Evolutionary conservation across 2,797 vertebrate genomes (phyloP).

Genomic region (Anas georgica): DNA sequence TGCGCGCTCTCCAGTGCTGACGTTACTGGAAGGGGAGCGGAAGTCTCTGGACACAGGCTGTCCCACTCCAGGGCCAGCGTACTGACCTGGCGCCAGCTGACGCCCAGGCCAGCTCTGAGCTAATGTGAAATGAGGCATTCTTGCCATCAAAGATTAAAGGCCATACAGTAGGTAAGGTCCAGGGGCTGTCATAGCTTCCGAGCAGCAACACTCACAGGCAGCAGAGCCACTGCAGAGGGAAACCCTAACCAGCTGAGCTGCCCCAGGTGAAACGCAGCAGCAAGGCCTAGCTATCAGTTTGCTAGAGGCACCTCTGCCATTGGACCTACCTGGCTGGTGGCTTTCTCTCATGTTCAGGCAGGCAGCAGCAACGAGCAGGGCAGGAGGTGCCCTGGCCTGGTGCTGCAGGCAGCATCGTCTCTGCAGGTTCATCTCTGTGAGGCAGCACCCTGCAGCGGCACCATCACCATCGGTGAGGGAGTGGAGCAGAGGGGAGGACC

Average conservation of each 20-base stretch:
- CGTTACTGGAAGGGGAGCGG: constrained; percentile 45
- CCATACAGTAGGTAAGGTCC: not conserved
- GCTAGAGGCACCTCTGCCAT: not conserved
- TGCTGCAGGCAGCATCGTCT: not conserved
- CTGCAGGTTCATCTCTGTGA: not conserved
- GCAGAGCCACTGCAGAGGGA: not conserved
- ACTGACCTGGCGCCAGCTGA: not conserved
- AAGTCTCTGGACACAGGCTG: constrained; percentile 25
- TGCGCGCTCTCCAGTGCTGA: constrained; percentile 18
- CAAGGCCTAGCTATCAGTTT: not conserved
- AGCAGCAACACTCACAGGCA: not conserved
- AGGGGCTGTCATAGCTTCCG: not conserved
- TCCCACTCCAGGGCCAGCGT: constrained; percentile 8
- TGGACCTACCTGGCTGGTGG: not conserved
- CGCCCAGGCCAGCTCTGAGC: not conserved
- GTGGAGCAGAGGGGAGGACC: not conserved
- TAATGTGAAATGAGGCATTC: not conserved
- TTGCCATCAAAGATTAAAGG: not conserved
- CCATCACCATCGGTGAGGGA: not conserved
- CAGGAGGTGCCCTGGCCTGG: not conserved
- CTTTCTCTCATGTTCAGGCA: too few relatives aligned
- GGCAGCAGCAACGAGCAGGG: too few relatives aligned
- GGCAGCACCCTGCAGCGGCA: not conserved
- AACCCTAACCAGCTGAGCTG: not conserved
- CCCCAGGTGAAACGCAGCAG: not conserved